Evolutionary conservation across 2,888 invertebrate genomes (phyloP).

Genomic region (Diplolepis rosae): DNA sequence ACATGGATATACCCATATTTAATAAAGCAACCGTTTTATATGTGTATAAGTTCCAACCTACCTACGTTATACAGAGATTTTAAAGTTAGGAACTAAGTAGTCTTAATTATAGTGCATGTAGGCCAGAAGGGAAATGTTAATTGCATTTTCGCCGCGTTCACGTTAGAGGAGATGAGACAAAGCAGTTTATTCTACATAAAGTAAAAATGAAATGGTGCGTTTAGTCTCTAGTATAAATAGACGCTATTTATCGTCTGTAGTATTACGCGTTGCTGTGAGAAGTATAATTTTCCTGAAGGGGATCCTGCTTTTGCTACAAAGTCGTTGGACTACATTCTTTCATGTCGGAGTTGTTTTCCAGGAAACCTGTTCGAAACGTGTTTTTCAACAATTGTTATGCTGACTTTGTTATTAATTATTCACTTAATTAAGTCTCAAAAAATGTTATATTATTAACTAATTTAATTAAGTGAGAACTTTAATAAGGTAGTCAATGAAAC

Average conservation of each 20-base stretch:
- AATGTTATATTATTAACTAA: too few species aligned
- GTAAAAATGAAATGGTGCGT: slow-evolving; percentile 3
- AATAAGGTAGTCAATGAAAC: too few species aligned
- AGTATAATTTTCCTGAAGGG: slow-evolving; percentile 17
- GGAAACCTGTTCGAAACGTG: neutral
- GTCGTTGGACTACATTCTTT: slow-evolving; percentile 9
- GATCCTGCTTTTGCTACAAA: neutral
- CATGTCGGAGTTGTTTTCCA: neutral
- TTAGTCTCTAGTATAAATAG: slow-evolving; percentile 5
- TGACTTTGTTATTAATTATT: neutral
- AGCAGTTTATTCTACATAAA: slow-evolving; percentile 9
- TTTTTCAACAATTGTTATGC: neutral
- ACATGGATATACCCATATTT: neutral
- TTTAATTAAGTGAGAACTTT: too few species aligned
- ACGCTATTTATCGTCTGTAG: neutral
- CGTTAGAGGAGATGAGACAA: slow-evolving; percentile 3
- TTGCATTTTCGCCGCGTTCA: slow-evolving; percentile 4
- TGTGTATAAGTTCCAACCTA: neutral
- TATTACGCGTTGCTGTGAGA: neutral
- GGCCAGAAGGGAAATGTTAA: neutral
- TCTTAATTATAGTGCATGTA: neutral
- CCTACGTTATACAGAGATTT: neutral
- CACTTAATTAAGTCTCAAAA: neutral
- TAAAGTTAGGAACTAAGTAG: neutral
- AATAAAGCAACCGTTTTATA: neutral